Base-by-base conservation (phyloP, 2,888 invertebrate genomes). In the Dysmachus trigonus region DNA sequence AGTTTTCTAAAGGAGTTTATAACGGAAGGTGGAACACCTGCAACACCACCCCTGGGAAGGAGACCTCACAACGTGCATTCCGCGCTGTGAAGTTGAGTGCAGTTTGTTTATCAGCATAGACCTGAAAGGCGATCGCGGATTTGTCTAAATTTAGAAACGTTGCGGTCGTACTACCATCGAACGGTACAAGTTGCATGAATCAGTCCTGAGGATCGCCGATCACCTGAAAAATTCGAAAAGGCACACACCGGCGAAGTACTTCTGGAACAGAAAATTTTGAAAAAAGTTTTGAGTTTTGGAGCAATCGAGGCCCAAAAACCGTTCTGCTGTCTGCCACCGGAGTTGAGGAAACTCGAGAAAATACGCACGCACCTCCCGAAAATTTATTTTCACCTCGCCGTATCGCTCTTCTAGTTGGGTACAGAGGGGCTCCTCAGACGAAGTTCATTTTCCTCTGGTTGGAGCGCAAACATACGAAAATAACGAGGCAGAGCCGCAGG, bases 391-490 rank as follows among this genome's bases (percentile, higher is more conserved):
- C 81, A 81, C 53, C 53, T 81, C 81, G 35, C 62, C 81, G 51
- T 41, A 41, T 33, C 81, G 41, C 35, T 41, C 71, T 72, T 47
- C 22, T 38, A 71, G 41, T 27, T 38, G 35, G 35, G 41, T 77
- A 18, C 22, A 77, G 38, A 41, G 41, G 22, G 27, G 38, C 72
- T 83, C 83, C 72, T 83, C 38, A 83, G 7, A 62, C 72, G 72
- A 83, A 83, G 83, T 72, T 83, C 83, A 83, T 83, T 83, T 83
- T 83, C 83, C 83, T 83, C 72, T 83, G 72, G 30, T 79, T 47
- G 72, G 72, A 22, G 41, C 41, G 41, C 30, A 73, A 81, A 53
- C 31, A 81, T 18, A 85, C 35, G 33, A 74, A 74, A 73, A 83
- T 62, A 83, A 83, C 35, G 72, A 71, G 41, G 18, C 62, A 62